These are phyloP conservation scores for Proteles cristata DNA, from an alignment of 2,113 vertebrate genomes.

Conservation along the genomic window DNA sequence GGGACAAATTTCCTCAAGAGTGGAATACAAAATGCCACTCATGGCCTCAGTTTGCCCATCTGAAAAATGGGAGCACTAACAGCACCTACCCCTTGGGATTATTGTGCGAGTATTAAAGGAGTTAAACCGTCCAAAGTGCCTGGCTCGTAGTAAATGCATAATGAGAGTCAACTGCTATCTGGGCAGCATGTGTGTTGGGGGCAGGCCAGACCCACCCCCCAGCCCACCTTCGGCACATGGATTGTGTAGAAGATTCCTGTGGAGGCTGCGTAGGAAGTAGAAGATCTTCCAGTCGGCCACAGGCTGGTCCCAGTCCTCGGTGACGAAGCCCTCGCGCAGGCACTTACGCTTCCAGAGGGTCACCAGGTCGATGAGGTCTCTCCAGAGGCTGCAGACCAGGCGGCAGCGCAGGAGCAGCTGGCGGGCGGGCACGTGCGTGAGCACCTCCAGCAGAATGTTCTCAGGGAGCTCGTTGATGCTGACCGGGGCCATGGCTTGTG, in stretches of 20 bases:
- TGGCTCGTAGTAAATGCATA: not conserved
- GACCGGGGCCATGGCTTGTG: slow-evolving; percentile 55
- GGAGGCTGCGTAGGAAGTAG: slow-evolving; percentile 82
- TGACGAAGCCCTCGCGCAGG: slow-evolving; percentile 80
- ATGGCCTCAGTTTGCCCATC: not conserved
- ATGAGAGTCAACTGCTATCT: not conserved
- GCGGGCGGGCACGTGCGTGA: slow-evolving; percentile 82
- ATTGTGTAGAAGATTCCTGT: slow-evolving; percentile 86
- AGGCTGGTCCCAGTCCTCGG: slow-evolving; percentile 38
- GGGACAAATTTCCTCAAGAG: not conserved
- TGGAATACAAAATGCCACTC: not conserved
- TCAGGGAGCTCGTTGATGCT: slow-evolving; percentile 82
- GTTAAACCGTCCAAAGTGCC: not conserved
- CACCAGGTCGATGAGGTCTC: slow-evolving; percentile 83
- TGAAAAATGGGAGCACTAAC: not conserved
- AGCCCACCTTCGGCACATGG: slow-evolving; percentile 85
- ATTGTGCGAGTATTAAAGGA: not conserved
- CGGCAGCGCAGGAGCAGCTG: slow-evolving; percentile 84
- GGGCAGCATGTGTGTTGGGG: not conserved
- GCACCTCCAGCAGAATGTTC: slow-evolving; percentile 85
- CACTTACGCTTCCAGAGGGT: slow-evolving; percentile 88
- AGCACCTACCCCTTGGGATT: not conserved
- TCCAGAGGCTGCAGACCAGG: slow-evolving; percentile 85
- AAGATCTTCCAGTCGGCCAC: slow-evolving; percentile 85
- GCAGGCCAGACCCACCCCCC: accelerated